These are phyloP conservation scores for Mesorhabditis belari DNA, from an alignment of 2,888 invertebrate species.

Conservation along the genomic window DNA sequence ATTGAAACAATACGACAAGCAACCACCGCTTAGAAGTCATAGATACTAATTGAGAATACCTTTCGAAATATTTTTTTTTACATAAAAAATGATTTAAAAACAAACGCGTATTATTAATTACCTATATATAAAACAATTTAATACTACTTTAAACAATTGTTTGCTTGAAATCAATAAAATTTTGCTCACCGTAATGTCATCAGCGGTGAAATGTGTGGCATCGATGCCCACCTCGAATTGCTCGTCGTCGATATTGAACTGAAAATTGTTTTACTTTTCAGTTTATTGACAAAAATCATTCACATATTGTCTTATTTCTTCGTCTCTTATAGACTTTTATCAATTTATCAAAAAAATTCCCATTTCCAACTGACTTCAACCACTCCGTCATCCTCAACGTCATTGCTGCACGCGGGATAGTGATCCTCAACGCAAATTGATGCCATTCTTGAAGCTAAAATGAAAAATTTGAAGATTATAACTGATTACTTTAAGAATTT, in stretches of 20 bases:
- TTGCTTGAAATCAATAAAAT: background rate
- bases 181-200: background rate
- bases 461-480: background rate
- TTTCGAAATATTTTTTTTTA: too few species aligned
- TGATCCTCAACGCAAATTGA: background rate
- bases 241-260: background rate
- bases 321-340: too few species aligned
- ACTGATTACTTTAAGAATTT: too few species aligned
- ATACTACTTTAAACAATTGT: background rate
- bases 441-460: background rate
- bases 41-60: too few species aligned
- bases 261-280: background rate
- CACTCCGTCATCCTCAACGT: background rate
- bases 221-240: background rate
- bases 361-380: background rate
- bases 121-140: background rate
- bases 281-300: too few species aligned
- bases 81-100: too few species aligned
- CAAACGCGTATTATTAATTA: too few species aligned
- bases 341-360: background rate
- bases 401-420: background rate
- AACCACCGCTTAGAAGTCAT: too few species aligned
- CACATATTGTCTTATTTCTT: background rate
- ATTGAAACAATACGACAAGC: too few species aligned
- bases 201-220: background rate